A percentile compares a stretch with the other conserved stretches of the same genome.
Evolutionary conservation across 2,888 invertebrate genomes (phyloP).

Genomic region (Sussaba pulchella): DNA sequence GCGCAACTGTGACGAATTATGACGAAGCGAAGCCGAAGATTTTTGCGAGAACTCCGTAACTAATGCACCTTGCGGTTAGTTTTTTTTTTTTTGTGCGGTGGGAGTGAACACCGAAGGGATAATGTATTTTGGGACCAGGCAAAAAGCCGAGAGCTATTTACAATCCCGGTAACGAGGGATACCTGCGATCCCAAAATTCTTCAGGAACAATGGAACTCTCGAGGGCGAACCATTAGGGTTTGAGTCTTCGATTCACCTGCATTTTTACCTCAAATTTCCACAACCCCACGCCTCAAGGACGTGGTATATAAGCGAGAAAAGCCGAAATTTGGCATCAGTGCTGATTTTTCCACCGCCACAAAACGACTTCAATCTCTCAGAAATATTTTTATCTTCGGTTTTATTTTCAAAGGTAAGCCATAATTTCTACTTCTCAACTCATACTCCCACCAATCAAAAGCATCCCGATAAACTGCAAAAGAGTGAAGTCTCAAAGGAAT

Average conservation of each 20-base stretch:
- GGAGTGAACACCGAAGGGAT: slow-evolving; percentile 40
- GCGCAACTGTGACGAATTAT: slow-evolving; percentile 17
- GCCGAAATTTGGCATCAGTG: slow-evolving; percentile 47
- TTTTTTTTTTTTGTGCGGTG: background rate
- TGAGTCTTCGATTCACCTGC: slow-evolving; percentile 4
- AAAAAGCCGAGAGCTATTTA: slow-evolving; percentile 42
- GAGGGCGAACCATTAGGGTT: slow-evolving; percentile 22
- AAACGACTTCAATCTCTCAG: background rate
- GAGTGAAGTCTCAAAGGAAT: background rate
- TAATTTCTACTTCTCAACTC: background rate
- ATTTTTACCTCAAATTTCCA: background rate
- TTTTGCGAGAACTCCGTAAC: slow-evolving; percentile 26
- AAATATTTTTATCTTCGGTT: background rate
- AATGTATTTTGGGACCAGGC: slow-evolving; percentile 16
- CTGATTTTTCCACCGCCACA: slow-evolving; percentile 10
- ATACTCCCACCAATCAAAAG: background rate
- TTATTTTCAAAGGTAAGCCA: too few relatives aligned
- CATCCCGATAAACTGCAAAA: too few relatives aligned
- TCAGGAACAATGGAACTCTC: slow-evolving; percentile 16
- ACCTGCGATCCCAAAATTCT: slow-evolving; percentile 46
- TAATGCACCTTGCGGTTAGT: slow-evolving; percentile 37
- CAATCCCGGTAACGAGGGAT: slow-evolving; percentile 16
- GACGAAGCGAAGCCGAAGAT: slow-evolving; percentile 31
- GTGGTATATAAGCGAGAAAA: slow-evolving; percentile 55
- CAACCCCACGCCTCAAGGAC: slow-evolving; percentile 16